phyloP scores from a whole-genome alignment of 2,797 vertebrate species.

The Pampus argenteus region DNA sequence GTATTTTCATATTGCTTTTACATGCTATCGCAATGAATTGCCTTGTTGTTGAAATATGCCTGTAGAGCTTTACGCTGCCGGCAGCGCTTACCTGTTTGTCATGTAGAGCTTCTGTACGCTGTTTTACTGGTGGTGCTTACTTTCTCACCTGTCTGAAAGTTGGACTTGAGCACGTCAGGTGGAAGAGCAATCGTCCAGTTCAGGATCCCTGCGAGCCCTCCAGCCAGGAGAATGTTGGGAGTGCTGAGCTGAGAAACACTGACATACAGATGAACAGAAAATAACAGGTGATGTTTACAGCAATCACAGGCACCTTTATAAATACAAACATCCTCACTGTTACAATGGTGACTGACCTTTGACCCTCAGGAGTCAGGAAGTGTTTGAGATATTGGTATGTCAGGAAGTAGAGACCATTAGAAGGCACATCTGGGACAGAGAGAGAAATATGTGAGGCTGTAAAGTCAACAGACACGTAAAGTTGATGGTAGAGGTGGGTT shows the following conservation, averaged over 20 bases:
- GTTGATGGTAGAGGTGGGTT: too few species aligned
- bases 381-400: conserved; percentile 83
- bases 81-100: too few species aligned
- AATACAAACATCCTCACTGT: background rate
- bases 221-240: conserved; percentile 83
- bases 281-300: background rate
- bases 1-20: too few species aligned
- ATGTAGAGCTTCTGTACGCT: too few species aligned
- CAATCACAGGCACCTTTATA: too few species aligned
- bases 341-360: conserved; percentile 74
- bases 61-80: too few species aligned
- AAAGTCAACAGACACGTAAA: too few species aligned
- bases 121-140: too few species aligned
- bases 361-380: conserved; percentile 80
- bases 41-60: too few species aligned
- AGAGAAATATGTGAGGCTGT: background rate
- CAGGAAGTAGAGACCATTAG: conserved; percentile 83
- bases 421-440: conserved; percentile 80
- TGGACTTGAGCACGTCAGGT: conserved; percentile 87
- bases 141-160: conserved; percentile 84
- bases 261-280: background rate
- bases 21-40: too few species aligned
- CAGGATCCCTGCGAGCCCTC: conserved; percentile 82
- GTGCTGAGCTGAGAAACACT: conserved; percentile 82
- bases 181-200: conserved; percentile 87